Percentiles rank a stretch among this genome's conserved stretches.
phyloP scores from a whole-genome alignment of 2,797 vertebrate species.

The Phyllotis vaccarum region DNA sequence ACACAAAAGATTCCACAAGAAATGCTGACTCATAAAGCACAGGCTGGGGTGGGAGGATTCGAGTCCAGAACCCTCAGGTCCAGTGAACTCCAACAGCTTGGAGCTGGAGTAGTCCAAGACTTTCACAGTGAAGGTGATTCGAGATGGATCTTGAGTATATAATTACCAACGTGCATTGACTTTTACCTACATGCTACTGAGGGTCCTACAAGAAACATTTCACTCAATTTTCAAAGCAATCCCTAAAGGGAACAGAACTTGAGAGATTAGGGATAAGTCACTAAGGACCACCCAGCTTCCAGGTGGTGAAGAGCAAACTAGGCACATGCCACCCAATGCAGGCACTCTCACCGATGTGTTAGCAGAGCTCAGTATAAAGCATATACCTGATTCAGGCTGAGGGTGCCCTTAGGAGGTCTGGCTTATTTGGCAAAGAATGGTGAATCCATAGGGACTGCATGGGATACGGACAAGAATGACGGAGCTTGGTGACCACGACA shows the following conservation, averaged over 20 bases:
- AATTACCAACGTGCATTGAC: not conserved
- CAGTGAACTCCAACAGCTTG: not conserved
- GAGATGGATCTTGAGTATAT: not conserved
- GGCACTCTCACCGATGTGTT: no score
- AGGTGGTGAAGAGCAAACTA: not conserved
- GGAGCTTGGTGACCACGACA: not conserved
- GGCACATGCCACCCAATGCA: not conserved
- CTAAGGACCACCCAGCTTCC: not conserved
- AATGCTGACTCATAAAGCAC: not conserved
- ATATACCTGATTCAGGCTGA: not conserved
- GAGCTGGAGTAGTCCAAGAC: not conserved
- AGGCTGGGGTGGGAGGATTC: not conserved
- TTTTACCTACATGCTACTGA: not conserved
- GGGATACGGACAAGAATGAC: no score
- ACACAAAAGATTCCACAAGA: not conserved
- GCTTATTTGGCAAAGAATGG: not conserved
- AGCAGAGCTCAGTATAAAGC: not conserved
- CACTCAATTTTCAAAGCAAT: not conserved
- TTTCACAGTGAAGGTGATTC: not conserved
- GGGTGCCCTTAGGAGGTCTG: not conserved
- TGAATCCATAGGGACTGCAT: not conserved
- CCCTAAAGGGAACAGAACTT: not conserved
- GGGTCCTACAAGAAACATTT: not conserved
- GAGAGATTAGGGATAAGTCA: not conserved
- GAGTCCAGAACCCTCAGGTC: no score